Evolutionary conservation across 2,888 invertebrate genomes (phyloP).

Genomic region (Tenodera sinensis): DNA sequence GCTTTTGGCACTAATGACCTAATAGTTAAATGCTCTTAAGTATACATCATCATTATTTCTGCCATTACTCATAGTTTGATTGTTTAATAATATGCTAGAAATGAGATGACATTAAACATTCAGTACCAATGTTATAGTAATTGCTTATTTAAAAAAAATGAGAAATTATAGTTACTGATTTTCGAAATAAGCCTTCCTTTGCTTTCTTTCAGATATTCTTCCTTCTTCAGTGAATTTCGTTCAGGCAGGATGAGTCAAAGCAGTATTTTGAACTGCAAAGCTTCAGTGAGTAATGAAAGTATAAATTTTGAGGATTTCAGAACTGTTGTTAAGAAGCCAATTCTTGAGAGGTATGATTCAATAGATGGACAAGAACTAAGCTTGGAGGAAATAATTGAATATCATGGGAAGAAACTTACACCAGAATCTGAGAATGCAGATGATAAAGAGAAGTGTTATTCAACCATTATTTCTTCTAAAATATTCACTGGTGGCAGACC

Average conservation of each 20-base stretch:
- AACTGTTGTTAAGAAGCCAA: background rate
- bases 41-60: too few relatives aligned
- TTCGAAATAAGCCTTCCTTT: background rate
- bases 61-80: too few relatives aligned
- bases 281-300: background rate
- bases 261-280: background rate
- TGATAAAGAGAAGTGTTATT: background rate
- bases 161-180: too few relatives aligned
- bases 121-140: too few relatives aligned
- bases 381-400: background rate
- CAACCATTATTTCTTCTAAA: background rate
- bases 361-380: background rate
- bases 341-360: background rate
- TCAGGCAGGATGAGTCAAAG: background rate
- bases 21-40: too few relatives aligned
- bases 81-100: too few relatives aligned
- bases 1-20: too few relatives aligned
- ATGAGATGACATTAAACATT: too few relatives aligned
- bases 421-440: background rate
- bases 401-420: background rate
- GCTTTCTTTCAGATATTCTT: background rate
- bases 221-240: background rate
- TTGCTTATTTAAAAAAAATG: too few relatives aligned
- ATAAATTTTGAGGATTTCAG: background rate
- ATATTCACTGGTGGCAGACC: background rate